Percentiles rank a stretch among this genome's conserved stretches.
Conservation (phyloP, 2,113 vertebrate species). For the Reinhardtius hippoglossoides region DNA sequence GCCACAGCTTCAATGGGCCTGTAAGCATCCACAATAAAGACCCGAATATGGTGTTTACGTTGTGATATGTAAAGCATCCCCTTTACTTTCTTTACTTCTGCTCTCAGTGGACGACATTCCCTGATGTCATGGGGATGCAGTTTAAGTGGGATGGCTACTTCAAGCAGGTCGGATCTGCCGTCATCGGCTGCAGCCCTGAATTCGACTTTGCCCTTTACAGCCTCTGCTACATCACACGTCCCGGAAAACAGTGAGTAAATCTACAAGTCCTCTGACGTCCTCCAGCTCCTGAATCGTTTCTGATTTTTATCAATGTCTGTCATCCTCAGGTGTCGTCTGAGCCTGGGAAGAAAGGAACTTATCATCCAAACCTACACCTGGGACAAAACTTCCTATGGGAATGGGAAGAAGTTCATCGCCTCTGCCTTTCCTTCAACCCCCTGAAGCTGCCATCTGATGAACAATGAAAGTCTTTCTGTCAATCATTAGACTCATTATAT, state of each 20-base stretch:
- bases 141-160: slow-evolving; percentile 92
- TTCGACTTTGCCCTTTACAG: slow-evolving; percentile 93
- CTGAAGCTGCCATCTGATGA: slow-evolving; percentile 1
- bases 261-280: not conserved
- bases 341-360: slow-evolving; percentile 86
- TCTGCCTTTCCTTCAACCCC: slow-evolving; percentile 87
- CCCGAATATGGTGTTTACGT: not conserved
- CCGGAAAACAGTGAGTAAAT: slow-evolving; percentile 87
- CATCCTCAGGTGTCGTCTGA: slow-evolving; percentile 86
- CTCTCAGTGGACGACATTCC: slow-evolving; percentile 88
- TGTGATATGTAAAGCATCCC: not conserved
- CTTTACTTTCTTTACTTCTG: not conserved
- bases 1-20: slow-evolving; percentile 91
- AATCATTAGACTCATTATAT: not conserved
- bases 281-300: not conserved
- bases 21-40: slow-evolving; percentile 77
- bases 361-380: slow-evolving; percentile 91
- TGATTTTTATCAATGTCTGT: not conserved
- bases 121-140: slow-evolving; percentile 91
- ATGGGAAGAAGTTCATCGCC: slow-evolving; percentile 88
- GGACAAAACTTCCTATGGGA: slow-evolving; percentile 86
- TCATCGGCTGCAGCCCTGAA: slow-evolving; percentile 94
- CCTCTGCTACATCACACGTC: slow-evolving; percentile 91
- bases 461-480: not conserved
- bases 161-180: slow-evolving; percentile 90